Evolutionary conservation across 2,888 invertebrate species (phyloP).

Genomic region (Diarsia brunnea): DNA sequence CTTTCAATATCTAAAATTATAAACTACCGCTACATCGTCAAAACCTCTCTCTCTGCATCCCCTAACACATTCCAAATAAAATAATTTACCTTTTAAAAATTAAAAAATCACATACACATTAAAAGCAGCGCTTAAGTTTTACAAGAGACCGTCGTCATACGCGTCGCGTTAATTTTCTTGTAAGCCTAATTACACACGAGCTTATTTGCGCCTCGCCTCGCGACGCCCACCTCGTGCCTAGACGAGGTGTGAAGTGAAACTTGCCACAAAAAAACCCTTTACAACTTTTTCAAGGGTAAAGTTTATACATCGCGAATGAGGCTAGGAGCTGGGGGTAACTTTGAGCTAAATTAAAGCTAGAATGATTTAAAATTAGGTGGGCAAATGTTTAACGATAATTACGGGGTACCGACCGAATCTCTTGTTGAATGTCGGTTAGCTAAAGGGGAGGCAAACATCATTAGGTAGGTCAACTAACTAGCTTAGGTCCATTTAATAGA

Average conservation of each 20-base stretch:
- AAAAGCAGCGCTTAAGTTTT: slow-evolving; percentile 47
- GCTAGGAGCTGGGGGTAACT: slow-evolving; percentile 35
- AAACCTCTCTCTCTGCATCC: neutral
- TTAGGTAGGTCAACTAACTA: slow-evolving; percentile 6
- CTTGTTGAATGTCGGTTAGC: neutral
- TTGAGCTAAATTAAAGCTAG: slow-evolving; percentile 3
- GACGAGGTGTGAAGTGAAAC: slow-evolving; percentile 78
- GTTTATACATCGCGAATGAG: slow-evolving; percentile 69
- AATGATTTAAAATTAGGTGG: slow-evolving; percentile 14
- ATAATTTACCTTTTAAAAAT: slow-evolving; percentile 49
- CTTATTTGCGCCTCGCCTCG: slow-evolving; percentile 75
- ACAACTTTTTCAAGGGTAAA: slow-evolving; percentile 80
- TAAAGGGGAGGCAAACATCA: slow-evolving; percentile 2
- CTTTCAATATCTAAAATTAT: neutral
- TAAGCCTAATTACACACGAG: slow-evolving; percentile 86
- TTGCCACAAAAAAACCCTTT: slow-evolving; percentile 73
- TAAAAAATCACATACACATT: slow-evolving; percentile 29
- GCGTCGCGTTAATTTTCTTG: slow-evolving; percentile 80
- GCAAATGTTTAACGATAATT: neutral
- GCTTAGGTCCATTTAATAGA: slow-evolving; percentile 2
- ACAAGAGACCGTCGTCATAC: slow-evolving; percentile 47
- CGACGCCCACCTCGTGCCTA: slow-evolving; percentile 48
- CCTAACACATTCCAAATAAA: slow-evolving; percentile 36
- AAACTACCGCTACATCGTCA: neutral
- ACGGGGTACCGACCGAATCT: neutral